phyloP scores from a whole-genome alignment of 1,140 invertebrate genomes.

The Galleria mellonella region DNA sequence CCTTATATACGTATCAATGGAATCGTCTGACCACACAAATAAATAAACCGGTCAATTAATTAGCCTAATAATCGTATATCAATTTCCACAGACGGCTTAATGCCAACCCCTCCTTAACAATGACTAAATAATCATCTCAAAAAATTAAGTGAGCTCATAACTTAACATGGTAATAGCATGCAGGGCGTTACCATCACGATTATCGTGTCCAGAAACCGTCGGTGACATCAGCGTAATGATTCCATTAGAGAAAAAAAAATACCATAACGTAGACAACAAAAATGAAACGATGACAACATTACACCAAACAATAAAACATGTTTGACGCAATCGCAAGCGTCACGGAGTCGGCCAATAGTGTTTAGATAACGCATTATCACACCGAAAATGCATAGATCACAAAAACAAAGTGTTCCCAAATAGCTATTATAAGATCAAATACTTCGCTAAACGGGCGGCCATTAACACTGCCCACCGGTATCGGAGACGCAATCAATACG shows the following conservation, averaged over 20 bases:
- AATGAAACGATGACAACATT: conserved; percentile 47
- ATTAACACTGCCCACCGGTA: conserved; percentile 43
- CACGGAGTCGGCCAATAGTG: conserved; percentile 22
- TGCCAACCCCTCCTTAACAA: conserved; percentile 35
- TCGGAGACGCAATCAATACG: conserved; percentile 40
- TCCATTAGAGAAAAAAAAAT: conserved; percentile 41
- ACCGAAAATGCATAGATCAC: conserved; percentile 43
- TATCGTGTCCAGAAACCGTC: conserved; percentile 43
- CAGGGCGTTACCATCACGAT: conserved; percentile 44
- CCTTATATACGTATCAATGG: conserved; percentile 9
- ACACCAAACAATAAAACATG: conserved; percentile 24
- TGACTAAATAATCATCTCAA: conserved; percentile 34
- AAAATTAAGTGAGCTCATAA: conserved; percentile 50
- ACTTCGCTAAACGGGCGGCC: conserved; percentile 34
- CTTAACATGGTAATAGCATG: conserved; percentile 34
- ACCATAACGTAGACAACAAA: conserved; percentile 30
- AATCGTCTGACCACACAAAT: conserved; percentile 12
- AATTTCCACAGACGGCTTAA: conserved; percentile 34
- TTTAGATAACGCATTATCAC: conserved; percentile 44
- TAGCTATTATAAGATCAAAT: conserved; percentile 44
- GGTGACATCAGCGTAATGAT: conserved; percentile 55
- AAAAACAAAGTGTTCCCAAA: conserved; percentile 52
- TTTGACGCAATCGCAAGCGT: conserved; percentile 43
- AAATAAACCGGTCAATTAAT: conserved; percentile 28
- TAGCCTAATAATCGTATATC: conserved; percentile 47